Conservation (phyloP, 2,888 invertebrate species). For the Leptinotarsa rubiginosa region DNA sequence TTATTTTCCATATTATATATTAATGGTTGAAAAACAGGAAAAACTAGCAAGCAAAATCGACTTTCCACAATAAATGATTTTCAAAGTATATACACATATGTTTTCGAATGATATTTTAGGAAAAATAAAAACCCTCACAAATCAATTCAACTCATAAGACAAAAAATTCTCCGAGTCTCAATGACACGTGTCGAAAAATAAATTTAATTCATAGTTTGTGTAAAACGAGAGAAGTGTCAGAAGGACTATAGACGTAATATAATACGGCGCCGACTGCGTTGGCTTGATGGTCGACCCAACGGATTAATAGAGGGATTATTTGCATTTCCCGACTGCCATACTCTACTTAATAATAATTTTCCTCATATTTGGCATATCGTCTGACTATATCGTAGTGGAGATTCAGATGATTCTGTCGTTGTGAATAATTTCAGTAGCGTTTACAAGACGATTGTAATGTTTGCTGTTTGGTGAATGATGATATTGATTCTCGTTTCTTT, state of each 20-base stretch:
- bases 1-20: too few species aligned
- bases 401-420: not conserved
- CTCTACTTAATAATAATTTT: conserved; percentile 34
- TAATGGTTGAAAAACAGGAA: too few species aligned
- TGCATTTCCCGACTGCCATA: conserved; percentile 32
- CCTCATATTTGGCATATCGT: conserved; percentile 33
- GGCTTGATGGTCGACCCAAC: conserved; percentile 5
- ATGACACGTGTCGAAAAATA: not conserved
- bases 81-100: too few species aligned
- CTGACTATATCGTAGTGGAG: not conserved
- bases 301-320: conserved; percentile 33
- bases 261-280: conserved; percentile 23
- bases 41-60: too few species aligned
- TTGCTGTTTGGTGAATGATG: not conserved
- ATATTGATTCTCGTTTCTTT: too few species aligned
- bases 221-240: conserved; percentile 23
- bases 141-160: too few species aligned
- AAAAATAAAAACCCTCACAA: too few species aligned
- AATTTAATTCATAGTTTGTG: conserved; percentile 1
- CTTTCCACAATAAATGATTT: too few species aligned
- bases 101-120: too few species aligned
- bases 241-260: conserved; percentile 31
- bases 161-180: too few species aligned
- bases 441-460: not conserved
- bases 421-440: not conserved